Percentiles rank a stretch among this genome's conserved stretches.
Evolutionary conservation across 2,797 vertebrate genomes (phyloP).

Genomic region (Chiroxiphia lanceolata): DNA sequence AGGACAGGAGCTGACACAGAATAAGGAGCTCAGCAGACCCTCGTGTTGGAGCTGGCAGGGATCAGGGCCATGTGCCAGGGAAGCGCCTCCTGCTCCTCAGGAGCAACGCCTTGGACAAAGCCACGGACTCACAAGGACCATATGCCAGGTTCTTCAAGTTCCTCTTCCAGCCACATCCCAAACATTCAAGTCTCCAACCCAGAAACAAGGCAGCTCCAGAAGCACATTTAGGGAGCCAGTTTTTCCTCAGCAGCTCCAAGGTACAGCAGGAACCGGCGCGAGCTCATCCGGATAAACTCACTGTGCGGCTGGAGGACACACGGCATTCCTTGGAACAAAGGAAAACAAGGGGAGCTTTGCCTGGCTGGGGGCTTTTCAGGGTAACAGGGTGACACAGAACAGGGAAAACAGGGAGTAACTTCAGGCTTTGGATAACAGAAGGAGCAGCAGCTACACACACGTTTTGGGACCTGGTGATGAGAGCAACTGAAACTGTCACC

Average conservation of each 20-base stretch:
- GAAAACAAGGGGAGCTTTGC: not conserved
- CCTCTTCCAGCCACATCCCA: not conserved
- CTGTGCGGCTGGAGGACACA: not conserved
- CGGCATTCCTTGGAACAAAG: not conserved
- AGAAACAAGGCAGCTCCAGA: not conserved
- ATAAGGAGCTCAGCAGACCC: not conserved
- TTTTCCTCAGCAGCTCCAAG: not conserved
- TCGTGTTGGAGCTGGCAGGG: not conserved
- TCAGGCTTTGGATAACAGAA: not conserved
- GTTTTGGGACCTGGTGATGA: not conserved
- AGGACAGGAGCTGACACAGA: too few species aligned
- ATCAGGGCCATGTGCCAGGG: not conserved
- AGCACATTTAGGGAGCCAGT: not conserved
- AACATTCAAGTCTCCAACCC: not conserved
- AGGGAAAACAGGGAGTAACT: not conserved
- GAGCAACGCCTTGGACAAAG: too few species aligned
- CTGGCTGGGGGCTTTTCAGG: not conserved
- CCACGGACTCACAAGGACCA: too few species aligned
- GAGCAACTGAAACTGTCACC: not conserved
- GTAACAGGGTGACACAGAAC: rapidly evolving
- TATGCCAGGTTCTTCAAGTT: too few species aligned
- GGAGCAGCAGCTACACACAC: not conserved
- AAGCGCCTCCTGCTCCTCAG: not conserved
- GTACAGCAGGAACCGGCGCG: rapidly evolving
- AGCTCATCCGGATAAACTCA: not conserved